phyloP scores from a whole-genome alignment of 2,797 vertebrate genomes.

The Bradypodion pumilum region DNA sequence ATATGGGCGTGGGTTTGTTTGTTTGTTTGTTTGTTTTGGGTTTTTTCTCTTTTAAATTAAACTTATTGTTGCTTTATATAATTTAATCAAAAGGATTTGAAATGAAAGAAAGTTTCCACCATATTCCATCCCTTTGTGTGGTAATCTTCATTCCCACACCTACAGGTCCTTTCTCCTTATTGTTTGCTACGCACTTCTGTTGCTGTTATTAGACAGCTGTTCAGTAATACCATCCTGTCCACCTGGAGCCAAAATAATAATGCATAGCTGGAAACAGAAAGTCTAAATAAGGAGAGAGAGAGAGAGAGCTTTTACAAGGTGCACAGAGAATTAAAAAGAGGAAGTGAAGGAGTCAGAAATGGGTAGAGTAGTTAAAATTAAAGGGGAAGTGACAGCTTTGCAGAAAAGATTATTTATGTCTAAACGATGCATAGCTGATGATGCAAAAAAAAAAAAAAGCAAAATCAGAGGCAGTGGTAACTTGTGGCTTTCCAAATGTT shows the following conservation, averaged over 20 bases:
- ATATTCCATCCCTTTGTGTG: no score
- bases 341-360: conserved; percentile 9
- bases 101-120: no score
- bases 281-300: not conserved
- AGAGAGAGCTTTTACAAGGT: not conserved
- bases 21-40: no score
- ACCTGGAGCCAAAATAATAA: not conserved
- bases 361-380: not conserved
- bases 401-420: not conserved
- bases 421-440: not conserved
- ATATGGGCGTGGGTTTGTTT: no score
- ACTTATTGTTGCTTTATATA: no score
- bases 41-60: no score
- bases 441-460: not conserved
- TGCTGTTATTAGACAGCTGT: no score
- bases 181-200: not conserved
- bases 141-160: not conserved
- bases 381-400: conserved; percentile 4
- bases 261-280: not conserved
- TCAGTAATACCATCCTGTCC: not conserved
- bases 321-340: not conserved
- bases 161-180: not conserved
- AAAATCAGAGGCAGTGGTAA: no score
- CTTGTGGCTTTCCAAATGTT: no score
- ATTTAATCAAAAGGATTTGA: no score